These are phyloP conservation scores for Toxotes jaculatrix DNA, from an alignment of 2,113 vertebrate species.

Conservation along the genomic window DNA sequence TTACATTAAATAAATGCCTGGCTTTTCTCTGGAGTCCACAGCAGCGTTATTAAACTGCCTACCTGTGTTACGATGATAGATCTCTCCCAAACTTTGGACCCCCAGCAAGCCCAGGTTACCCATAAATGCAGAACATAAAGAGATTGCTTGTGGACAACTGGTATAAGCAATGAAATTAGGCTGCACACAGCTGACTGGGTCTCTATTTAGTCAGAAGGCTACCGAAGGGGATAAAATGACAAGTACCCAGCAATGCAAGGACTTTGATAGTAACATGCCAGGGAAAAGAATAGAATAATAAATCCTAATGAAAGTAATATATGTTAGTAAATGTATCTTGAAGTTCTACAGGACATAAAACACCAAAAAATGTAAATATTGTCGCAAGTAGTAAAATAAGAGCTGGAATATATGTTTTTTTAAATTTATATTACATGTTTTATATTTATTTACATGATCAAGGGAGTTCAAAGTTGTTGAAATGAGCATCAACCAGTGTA, in stretches of 20 bases:
- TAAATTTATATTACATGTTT: neutral
- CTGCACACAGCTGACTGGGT: conserved; percentile 53
- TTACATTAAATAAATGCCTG: conserved; percentile 81
- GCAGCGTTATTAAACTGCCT: conserved; percentile 82
- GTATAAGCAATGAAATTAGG: conserved; percentile 64
- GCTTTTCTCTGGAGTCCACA: conserved; percentile 73
- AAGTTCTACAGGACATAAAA: neutral
- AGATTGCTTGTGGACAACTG: conserved; percentile 70
- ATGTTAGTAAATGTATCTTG: neutral
- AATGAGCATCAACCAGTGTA: neutral
- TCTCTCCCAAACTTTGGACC: conserved; percentile 71
- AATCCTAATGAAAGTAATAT: neutral
- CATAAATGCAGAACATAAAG: conserved; percentile 79
- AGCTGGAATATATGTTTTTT: no score
- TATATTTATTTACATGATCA: neutral
- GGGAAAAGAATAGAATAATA: neutral
- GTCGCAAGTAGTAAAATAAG: neutral
- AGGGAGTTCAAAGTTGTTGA: neutral
- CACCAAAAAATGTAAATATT: neutral
- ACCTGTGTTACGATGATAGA: conserved; percentile 82
- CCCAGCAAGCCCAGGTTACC: conserved; percentile 57
- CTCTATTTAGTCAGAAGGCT: conserved; percentile 43
- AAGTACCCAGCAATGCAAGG: conserved; percentile 18
- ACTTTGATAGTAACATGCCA: conserved; percentile 23
- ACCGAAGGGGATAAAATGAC: conserved; percentile 18